phyloP scores from a whole-genome alignment of 30 jellyfish, hydroid and myxozoan species.

The Aurelia aurita region DNA sequence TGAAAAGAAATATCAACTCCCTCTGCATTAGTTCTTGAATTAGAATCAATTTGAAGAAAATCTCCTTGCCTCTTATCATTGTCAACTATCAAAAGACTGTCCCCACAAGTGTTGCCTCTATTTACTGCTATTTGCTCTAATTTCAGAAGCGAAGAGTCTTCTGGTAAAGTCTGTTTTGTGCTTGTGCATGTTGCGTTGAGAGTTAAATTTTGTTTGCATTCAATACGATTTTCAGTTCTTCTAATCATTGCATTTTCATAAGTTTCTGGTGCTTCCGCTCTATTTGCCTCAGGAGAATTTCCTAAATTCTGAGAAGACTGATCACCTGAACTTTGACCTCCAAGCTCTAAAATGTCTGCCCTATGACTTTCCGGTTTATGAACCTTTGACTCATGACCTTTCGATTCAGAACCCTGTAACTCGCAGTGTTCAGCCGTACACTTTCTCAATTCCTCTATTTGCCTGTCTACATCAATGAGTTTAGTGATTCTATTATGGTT shows the following conservation, averaged over 20 bases:
- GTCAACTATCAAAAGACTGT: neutral
- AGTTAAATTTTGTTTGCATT: neutral
- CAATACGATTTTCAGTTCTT: neutral
- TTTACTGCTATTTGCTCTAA: conserved; percentile 1
- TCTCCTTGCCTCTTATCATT: neutral
- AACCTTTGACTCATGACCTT: neutral
- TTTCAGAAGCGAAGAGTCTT: conserved; percentile 38
- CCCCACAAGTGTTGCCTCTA: neutral
- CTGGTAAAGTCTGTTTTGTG: neutral
- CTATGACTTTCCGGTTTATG: neutral
- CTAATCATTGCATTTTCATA: neutral
- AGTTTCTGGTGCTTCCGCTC: no score
- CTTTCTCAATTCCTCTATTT: neutral
- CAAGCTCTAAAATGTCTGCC: neutral
- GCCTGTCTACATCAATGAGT: neutral
- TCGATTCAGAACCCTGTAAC: neutral
- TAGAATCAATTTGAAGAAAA: neutral
- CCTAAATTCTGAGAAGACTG: neutral
- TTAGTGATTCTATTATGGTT: neutral
- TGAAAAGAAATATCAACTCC: neutral
- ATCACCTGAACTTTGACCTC: neutral
- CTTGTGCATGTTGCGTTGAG: neutral
- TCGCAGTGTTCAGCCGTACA: neutral
- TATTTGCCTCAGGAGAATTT: no score
- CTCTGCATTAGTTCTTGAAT: neutral